Conservation (phyloP, 2,888 invertebrate species). For the Dendrolimus pini region DNA sequence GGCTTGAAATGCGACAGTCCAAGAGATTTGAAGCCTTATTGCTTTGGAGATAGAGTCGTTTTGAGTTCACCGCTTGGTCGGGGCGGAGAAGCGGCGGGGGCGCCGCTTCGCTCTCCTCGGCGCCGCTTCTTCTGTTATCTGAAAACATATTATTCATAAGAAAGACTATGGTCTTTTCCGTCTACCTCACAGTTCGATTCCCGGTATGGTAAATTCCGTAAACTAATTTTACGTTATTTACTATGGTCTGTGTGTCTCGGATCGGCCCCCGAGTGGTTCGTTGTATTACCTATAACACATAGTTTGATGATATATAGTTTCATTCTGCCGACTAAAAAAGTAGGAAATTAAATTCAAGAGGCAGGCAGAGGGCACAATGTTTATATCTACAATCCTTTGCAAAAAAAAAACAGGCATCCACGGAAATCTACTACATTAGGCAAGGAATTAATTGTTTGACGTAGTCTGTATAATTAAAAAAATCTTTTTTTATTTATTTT, state of each 20-base stretch:
- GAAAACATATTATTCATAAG: conserved; percentile 11
- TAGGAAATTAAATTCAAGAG: too few relatives aligned
- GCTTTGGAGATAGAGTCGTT: conserved; percentile 9
- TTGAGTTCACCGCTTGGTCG: conserved; percentile 30
- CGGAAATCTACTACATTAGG: too few relatives aligned
- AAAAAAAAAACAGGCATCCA: too few relatives aligned
- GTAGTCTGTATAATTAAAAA: too few relatives aligned
- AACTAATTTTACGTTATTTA: neutral
- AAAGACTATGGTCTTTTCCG: neutral
- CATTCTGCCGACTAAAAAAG: too few relatives aligned
- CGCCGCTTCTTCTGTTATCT: conserved; percentile 39
- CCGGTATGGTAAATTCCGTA: neutral
- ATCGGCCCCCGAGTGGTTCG: neutral
- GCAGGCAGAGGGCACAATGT: too few relatives aligned
- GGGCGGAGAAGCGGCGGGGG: conserved; percentile 28
- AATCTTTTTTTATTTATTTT: too few relatives aligned
- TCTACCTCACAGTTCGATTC: neutral
- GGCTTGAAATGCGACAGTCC: conserved; percentile 4
- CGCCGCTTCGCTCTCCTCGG: conserved; percentile 33
- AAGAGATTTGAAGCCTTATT: conserved; percentile 13
- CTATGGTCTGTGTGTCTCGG: neutral
- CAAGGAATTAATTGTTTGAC: too few relatives aligned
- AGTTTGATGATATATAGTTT: too few relatives aligned
- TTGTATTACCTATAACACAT: neutral
- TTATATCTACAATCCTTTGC: too few relatives aligned